phyloP scores from a whole-genome alignment of 1,140 invertebrate species.

The Megalopta genalis region DNA sequence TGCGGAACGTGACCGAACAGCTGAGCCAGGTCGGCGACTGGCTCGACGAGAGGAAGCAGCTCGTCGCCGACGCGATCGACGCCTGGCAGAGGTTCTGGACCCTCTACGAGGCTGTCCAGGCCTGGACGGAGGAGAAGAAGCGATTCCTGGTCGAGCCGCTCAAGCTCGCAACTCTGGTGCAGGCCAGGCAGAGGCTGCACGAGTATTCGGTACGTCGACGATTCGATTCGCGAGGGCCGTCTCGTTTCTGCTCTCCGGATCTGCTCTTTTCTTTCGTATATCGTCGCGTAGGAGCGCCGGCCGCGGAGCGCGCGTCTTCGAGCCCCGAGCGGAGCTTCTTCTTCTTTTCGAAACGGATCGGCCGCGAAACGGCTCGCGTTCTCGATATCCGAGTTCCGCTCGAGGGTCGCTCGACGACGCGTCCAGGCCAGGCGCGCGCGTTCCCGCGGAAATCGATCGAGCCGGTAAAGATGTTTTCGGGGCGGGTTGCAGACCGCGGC shows the following conservation, averaged over 20 bases:
- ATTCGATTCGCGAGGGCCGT: neutral
- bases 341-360: no score
- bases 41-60: conserved; percentile 90
- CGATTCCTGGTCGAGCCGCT: conserved; percentile 89
- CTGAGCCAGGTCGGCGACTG: conserved; percentile 87
- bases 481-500: conserved; percentile 85
- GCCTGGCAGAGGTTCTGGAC: conserved; percentile 93
- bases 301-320: no score
- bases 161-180: conserved; percentile 87
- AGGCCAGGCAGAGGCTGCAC: conserved; percentile 91
- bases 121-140: conserved; percentile 91
- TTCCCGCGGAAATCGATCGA: no score
- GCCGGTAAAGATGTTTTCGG: neutral
- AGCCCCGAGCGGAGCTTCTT: no score
- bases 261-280: no score
- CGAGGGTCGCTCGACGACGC: no score
- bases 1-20: conserved; percentile 88
- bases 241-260: no score
- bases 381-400: no score
- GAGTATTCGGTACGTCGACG: conserved; percentile 89
- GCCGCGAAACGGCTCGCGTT: no score
- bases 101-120: conserved; percentile 88
- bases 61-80: conserved; percentile 92
- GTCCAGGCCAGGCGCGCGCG: no score
- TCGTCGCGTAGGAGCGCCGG: no score